Evolutionary conservation across 1,140 invertebrate species (phyloP).

Genomic region (Leptinotarsa texana): DNA sequence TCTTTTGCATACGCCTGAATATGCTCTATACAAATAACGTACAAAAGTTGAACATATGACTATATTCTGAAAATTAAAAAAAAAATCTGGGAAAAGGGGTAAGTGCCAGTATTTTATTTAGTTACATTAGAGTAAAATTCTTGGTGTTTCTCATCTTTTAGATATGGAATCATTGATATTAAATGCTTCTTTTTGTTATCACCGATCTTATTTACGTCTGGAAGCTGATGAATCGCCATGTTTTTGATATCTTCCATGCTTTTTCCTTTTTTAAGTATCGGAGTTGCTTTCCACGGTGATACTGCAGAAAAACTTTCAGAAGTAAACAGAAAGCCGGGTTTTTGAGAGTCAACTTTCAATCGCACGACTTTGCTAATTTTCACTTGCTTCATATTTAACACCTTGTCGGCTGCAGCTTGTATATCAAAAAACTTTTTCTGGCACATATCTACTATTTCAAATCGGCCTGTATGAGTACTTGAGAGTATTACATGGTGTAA

Average conservation of each 20-base stretch:
- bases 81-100: slow-evolving; percentile 15
- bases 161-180: slow-evolving; percentile 24
- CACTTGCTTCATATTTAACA: slow-evolving; percentile 32
- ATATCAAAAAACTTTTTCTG: slow-evolving; percentile 33
- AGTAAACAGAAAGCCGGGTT: slow-evolving; percentile 30
- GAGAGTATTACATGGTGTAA: slow-evolving; percentile 27
- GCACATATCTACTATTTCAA: slow-evolving; percentile 30
- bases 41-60: not conserved
- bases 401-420: slow-evolving; percentile 28
- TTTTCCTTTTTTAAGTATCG: slow-evolving; percentile 30
- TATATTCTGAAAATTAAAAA: not conserved
- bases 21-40: slow-evolving; percentile 2
- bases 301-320: slow-evolving; percentile 13
- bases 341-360: slow-evolving; percentile 28
- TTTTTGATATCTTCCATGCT: slow-evolving; percentile 28
- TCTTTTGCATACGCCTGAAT: slow-evolving; percentile 5
- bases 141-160: slow-evolving; percentile 13
- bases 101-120: slow-evolving; percentile 21
- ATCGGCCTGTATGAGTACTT: slow-evolving; percentile 33
- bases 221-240: slow-evolving; percentile 13
- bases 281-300: slow-evolving; percentile 19
- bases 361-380: slow-evolving; percentile 31
- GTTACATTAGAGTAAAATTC: slow-evolving; percentile 16
- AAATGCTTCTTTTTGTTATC: slow-evolving; percentile 24
- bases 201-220: slow-evolving; percentile 30